A percentile compares a stretch with the other conserved stretches of the same genome.
Conservation (phyloP, 2,113 vertebrate species). For the Salvelinus alpinus region DNA sequence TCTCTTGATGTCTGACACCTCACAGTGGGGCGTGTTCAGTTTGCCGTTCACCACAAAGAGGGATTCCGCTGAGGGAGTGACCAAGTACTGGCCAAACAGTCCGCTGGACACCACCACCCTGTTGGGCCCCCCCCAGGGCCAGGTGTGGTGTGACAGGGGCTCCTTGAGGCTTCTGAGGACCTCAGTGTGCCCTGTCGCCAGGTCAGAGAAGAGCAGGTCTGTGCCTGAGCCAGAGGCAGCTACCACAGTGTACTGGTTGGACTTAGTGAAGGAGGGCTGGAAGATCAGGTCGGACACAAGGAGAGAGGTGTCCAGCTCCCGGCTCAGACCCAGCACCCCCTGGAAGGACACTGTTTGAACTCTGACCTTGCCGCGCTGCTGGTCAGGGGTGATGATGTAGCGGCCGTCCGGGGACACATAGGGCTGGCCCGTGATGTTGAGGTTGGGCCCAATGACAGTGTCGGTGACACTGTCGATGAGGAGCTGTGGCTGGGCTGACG, state of each 20-base stretch:
- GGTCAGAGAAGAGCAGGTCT: constrained; percentile 85
- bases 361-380: constrained; percentile 62
- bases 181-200: constrained; percentile 79
- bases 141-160: constrained; percentile 72
- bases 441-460: constrained; percentile 79
- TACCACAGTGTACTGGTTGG: constrained; percentile 82
- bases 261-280: constrained; percentile 85
- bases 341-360: constrained; percentile 83
- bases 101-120: constrained; percentile 87
- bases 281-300: constrained; percentile 85
- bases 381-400: constrained; percentile 80
- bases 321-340: constrained; percentile 79
- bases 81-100: constrained; percentile 90
- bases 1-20: constrained; percentile 86
- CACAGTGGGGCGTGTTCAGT: constrained; percentile 84
- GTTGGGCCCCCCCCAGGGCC: constrained; percentile 83
- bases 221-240: constrained; percentile 79
- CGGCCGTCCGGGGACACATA: constrained; percentile 84
- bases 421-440: constrained; percentile 71
- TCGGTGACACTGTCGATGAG: constrained; percentile 90
- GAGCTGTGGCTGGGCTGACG: constrained; percentile 69
- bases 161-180: constrained; percentile 83
- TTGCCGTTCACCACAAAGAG: constrained; percentile 88
- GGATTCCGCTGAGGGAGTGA: constrained; percentile 84
- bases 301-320: constrained; percentile 65